A percentile compares a stretch with the other conserved stretches of the same genome.
These are phyloP conservation scores for Axea sp. DNA, from an alignment of 2,888 invertebrate genomes.

Conservation along the genomic window DNA sequence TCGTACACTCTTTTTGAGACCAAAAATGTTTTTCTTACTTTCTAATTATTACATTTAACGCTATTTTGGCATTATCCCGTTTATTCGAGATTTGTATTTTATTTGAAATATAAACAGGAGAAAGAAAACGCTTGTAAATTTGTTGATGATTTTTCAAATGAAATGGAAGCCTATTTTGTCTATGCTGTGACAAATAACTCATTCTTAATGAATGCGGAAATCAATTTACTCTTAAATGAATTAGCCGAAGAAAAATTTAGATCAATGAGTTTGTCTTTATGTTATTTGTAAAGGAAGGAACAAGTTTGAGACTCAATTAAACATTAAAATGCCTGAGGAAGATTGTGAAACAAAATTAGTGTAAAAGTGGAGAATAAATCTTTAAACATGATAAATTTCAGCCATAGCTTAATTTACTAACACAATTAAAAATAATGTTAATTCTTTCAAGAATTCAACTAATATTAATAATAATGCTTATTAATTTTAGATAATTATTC, in stretches of 20 bases:
- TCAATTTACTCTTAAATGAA: constrained; percentile 10
- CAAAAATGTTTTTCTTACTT: constrained; percentile 69
- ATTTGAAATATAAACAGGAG: constrained; percentile 3
- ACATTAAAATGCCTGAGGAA: neutral
- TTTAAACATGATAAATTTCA: no score
- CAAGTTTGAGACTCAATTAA: neutral
- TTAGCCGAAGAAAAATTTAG: constrained; percentile 9
- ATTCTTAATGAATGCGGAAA: no score
- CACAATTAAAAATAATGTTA: no score
- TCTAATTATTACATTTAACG: constrained; percentile 77
- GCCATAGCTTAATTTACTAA: no score
- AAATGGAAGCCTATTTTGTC: constrained; percentile 45
- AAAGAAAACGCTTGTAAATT: neutral
- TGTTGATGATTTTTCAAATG: constrained; percentile 9
- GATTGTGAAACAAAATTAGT: neutral
- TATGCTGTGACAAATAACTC: no score
- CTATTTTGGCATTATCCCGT: constrained; percentile 79
- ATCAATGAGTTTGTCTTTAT: neutral
- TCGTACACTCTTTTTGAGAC: constrained; percentile 45
- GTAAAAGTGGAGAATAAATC: no score
- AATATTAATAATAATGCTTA: no score
- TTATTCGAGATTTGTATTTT: constrained; percentile 52
- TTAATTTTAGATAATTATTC: no score
- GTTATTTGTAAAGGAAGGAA: constrained; percentile 26
- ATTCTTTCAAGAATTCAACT: no score